phyloP scores from a whole-genome alignment of 2,888 invertebrate species.

The Melinaea marsaeus region DNA sequence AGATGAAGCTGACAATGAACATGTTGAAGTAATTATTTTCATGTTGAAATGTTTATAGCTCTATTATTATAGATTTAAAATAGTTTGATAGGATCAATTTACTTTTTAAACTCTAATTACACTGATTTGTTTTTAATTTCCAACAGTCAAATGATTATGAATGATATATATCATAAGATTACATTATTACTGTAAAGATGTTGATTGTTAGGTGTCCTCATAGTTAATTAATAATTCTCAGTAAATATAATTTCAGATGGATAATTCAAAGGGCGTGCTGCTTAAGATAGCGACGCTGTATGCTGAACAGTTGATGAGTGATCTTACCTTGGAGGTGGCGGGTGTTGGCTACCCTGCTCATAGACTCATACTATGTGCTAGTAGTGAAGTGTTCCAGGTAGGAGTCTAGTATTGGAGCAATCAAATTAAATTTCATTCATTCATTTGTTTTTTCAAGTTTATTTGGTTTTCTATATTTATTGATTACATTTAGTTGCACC shows the following conservation, averaged over 20 bases:
- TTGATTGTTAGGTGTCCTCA: background rate
- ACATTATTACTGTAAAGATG: background rate
- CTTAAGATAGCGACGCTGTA: slow-evolving; percentile 90
- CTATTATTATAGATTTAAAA: no score
- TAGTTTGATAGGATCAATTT: background rate
- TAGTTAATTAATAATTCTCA: slow-evolving; percentile 3
- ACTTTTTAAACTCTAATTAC: background rate
- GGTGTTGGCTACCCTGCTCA: slow-evolving; percentile 91
- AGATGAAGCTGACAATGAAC: slow-evolving; percentile 50
- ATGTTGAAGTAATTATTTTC: slow-evolving; percentile 55
- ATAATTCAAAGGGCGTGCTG: slow-evolving; percentile 89
- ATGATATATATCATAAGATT: background rate
- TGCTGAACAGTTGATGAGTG: slow-evolving; percentile 92
- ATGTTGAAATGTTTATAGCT: background rate
- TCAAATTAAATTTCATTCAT: background rate
- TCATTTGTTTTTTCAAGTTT: no score
- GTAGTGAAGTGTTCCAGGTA: slow-evolving; percentile 97
- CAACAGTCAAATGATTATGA: background rate
- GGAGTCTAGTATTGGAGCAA: slow-evolving; percentile 1
- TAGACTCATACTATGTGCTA: slow-evolving; percentile 93
- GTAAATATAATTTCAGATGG: slow-evolving; percentile 78
- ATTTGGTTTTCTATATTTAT: no score
- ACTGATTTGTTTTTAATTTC: background rate
- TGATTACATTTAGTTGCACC: no score
- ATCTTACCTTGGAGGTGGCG: slow-evolving; percentile 90